Conservation (phyloP, 2,113 vertebrate genomes). For the Dasypus novemcinctus region DNA sequence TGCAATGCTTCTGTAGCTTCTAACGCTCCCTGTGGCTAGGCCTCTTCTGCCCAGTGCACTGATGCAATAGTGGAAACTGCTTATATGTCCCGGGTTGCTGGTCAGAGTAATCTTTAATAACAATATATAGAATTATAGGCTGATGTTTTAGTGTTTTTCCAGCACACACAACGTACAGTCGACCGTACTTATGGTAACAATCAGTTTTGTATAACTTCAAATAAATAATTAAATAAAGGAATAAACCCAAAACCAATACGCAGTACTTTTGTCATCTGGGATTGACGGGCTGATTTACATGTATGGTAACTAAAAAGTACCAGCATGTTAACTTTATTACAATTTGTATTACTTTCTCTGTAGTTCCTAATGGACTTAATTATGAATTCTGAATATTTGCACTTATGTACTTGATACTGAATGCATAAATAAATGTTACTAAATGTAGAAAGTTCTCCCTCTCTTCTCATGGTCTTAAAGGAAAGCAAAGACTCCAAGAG, state of each 20-base stretch:
- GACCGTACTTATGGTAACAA: slow-evolving; percentile 89
- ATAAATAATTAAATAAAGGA: slow-evolving; percentile 74
- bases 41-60: slow-evolving; percentile 89
- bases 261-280: slow-evolving; percentile 92
- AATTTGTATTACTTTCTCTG: slow-evolving; percentile 97
- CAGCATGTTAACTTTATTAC: slow-evolving; percentile 96
- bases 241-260: slow-evolving; percentile 71
- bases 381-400: slow-evolving; percentile 98
- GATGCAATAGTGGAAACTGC: slow-evolving; percentile 91
- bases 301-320: slow-evolving; percentile 91
- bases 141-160: slow-evolving; percentile 91
- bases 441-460: slow-evolving; percentile 87
- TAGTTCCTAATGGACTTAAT: slow-evolving; percentile 93
- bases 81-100: slow-evolving; percentile 92
- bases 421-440: slow-evolving; percentile 99
- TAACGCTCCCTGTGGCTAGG: slow-evolving; percentile 90
- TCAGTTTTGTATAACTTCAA: slow-evolving; percentile 96
- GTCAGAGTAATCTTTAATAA: slow-evolving; percentile 93
- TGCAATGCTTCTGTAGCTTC: slow-evolving; percentile 91
- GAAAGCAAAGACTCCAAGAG: neutral
- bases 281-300: slow-evolving; percentile 92
- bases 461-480: slow-evolving; percentile 48
- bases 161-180: slow-evolving; percentile 89
- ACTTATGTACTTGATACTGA: slow-evolving; percentile 99
- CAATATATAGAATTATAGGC: slow-evolving; percentile 90